Conservation (phyloP, 1,140 invertebrate genomes). For the Drosophila oshimai region DNA sequence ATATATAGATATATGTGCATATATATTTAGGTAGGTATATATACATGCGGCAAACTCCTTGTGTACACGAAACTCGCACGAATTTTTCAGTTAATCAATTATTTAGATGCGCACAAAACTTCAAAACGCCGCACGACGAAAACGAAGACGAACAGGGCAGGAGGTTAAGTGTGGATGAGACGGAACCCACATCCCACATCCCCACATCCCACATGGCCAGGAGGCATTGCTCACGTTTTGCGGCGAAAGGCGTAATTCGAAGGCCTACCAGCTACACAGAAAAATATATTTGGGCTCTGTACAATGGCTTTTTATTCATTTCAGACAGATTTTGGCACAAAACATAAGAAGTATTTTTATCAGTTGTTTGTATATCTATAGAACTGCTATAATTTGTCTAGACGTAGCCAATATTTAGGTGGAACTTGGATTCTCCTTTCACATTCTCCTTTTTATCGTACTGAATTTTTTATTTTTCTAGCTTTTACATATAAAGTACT, state of each 20-base stretch:
- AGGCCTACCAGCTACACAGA: neutral
- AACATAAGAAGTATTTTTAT: too few relatives aligned
- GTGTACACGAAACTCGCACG: constrained; percentile 56
- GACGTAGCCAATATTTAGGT: too few relatives aligned
- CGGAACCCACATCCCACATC: too few relatives aligned
- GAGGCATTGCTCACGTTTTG: constrained; percentile 24
- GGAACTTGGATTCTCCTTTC: too few relatives aligned
- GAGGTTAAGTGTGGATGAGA: neutral
- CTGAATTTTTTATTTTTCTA: too few relatives aligned
- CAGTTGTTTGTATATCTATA: too few relatives aligned
- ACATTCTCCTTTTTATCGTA: too few relatives aligned
- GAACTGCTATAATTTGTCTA: too few relatives aligned
- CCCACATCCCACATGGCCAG: too few relatives aligned
- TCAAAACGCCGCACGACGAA: constrained; percentile 56
- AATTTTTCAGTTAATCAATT: constrained; percentile 77
- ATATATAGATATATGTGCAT: constrained; percentile 10
- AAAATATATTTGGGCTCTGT: too few relatives aligned
- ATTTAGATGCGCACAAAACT: constrained; percentile 80
- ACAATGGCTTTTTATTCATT: neutral
- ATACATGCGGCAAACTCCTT: constrained; percentile 17
- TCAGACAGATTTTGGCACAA: too few relatives aligned
- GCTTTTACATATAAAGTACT: too few relatives aligned
- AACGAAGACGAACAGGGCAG: constrained; percentile 15
- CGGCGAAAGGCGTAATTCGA: constrained; percentile 44
- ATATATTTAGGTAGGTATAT: neutral